These are phyloP conservation scores for Eupsilia transversa DNA, from an alignment of 2,888 invertebrate species.

Conservation along the genomic window DNA sequence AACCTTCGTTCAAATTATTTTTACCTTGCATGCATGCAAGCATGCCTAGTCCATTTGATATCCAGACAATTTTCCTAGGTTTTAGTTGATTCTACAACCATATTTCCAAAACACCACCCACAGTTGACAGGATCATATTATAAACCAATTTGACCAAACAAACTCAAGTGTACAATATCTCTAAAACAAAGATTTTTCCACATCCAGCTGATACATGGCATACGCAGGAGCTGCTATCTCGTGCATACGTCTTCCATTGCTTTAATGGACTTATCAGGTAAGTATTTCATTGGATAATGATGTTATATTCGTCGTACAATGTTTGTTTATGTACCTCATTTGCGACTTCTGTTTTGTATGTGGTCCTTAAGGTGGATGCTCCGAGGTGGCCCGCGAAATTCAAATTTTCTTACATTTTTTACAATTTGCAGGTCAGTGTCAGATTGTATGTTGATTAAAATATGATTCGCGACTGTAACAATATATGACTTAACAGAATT, in stretches of 20 bases:
- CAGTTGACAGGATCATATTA: background rate
- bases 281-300: constrained; percentile 69
- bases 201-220: constrained; percentile 64
- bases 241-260: constrained; percentile 68
- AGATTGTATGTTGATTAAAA: too few relatives aligned
- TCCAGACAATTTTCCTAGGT: too few relatives aligned
- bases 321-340: constrained; percentile 59
- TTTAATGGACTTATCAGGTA: constrained; percentile 75
- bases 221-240: constrained; percentile 65
- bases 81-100: background rate
- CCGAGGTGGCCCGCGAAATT: too few relatives aligned
- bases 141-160: background rate
- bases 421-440: too few relatives aligned
- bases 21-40: background rate
- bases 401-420: too few relatives aligned
- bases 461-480: too few relatives aligned
- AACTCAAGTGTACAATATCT: constrained; percentile 63
- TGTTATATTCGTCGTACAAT: constrained; percentile 57
- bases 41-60: too few relatives aligned
- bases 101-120: background rate
- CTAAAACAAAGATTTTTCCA: constrained; percentile 65
- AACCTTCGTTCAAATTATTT: background rate
- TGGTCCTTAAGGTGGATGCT: too few relatives aligned
- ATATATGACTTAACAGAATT: too few relatives aligned
- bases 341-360: constrained; percentile 65